phyloP scores from a whole-genome alignment of 2,797 vertebrate genomes.

The Anguilla marmorata region DNA sequence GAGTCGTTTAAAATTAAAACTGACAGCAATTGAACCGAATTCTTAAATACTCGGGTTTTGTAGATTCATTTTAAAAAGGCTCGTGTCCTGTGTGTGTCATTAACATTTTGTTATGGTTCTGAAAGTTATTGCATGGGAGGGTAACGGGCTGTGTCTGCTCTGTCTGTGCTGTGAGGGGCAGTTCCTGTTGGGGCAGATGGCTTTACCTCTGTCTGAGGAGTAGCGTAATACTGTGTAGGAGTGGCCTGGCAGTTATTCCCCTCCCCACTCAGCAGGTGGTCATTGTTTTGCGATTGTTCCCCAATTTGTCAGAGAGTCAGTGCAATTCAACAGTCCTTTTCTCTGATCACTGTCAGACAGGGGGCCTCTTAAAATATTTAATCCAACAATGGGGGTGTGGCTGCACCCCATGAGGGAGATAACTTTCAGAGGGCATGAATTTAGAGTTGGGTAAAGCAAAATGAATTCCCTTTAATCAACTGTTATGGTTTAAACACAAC shows the following conservation, averaged over 20 bases:
- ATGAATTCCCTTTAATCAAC: background rate
- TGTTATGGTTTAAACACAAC: background rate
- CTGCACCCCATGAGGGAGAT: background rate
- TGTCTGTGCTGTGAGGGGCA: background rate
- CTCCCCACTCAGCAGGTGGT: background rate
- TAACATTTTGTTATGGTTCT: background rate
- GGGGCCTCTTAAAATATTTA: background rate
- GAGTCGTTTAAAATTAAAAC: background rate
- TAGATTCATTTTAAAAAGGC: background rate
- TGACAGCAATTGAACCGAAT: background rate
- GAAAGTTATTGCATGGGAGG: too few relatives aligned
- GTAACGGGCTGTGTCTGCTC: background rate
- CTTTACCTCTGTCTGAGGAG: background rate
- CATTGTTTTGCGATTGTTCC: conserved; percentile 7
- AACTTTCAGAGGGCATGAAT: background rate
- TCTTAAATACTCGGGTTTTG: background rate
- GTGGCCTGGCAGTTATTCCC: background rate
- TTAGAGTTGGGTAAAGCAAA: background rate
- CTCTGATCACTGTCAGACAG: background rate
- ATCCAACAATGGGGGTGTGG: conserved; percentile 5
- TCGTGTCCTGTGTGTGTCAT: background rate
- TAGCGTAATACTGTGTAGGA: background rate
- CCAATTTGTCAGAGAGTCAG: background rate
- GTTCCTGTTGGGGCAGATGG: background rate
- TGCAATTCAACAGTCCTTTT: background rate